Percentiles rank a stretch among this genome's conserved stretches.
Conservation (phyloP, 2,888 invertebrate species). For the Dugesia japonica region DNA sequence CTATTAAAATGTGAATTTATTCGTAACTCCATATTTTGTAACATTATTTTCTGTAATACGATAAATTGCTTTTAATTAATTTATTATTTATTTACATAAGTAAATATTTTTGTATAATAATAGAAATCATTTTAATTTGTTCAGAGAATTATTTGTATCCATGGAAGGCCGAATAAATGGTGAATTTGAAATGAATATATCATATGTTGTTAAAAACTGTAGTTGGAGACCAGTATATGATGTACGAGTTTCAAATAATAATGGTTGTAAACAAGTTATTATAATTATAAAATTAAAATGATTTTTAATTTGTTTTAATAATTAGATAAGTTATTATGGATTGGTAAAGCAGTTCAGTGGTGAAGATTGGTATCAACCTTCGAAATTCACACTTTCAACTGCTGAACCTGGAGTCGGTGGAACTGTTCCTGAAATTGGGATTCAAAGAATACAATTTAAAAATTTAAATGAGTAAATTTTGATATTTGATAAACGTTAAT, state of each 20-base stretch:
- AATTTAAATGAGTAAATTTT: slow-evolving; percentile 22
- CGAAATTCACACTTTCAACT: slow-evolving; percentile 46
- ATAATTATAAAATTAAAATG: background rate
- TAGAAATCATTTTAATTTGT: slow-evolving; percentile 35
- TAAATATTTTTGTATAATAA: background rate
- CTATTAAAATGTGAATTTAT: too few relatives aligned
- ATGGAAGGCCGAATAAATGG: slow-evolving; percentile 40
- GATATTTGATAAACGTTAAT: too few relatives aligned
- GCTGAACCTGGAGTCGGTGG: slow-evolving; percentile 47
- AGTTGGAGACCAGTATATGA: slow-evolving; percentile 48
- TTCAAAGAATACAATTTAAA: slow-evolving; percentile 37
- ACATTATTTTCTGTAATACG: background rate
- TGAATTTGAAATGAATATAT: slow-evolving; percentile 40
- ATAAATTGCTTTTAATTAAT: background rate
- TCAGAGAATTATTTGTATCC: slow-evolving; percentile 43
- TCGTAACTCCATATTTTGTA: too few relatives aligned
- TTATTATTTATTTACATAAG: background rate
- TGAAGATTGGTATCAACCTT: slow-evolving; percentile 47
- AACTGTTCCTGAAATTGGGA: slow-evolving; percentile 43
- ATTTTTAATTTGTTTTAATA: slow-evolving; percentile 17
- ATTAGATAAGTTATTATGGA: slow-evolving; percentile 45
- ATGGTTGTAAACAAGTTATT: slow-evolving; percentile 39
- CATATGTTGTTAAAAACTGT: slow-evolving; percentile 46
- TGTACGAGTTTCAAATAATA: slow-evolving; percentile 44
- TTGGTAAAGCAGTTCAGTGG: slow-evolving; percentile 47